Evolutionary conservation across 2,888 invertebrate genomes (phyloP).

Genomic region (Panopea generosa): DNA sequence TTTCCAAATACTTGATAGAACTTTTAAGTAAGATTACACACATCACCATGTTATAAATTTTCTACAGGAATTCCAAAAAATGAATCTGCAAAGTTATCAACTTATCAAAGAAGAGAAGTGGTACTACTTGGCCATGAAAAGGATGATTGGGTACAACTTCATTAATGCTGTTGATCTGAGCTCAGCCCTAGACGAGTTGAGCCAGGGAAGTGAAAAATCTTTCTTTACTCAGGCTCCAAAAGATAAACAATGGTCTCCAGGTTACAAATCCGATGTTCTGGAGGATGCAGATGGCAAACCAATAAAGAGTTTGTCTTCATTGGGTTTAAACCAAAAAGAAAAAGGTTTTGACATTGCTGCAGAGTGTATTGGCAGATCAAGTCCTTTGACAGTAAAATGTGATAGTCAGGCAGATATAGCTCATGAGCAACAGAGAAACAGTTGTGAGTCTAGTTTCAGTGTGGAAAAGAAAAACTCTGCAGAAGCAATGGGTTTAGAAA

Average conservation of each 20-base stretch:
- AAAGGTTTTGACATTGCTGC: constrained; percentile 52
- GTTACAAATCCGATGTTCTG: constrained; percentile 36
- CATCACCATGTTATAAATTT: constrained; percentile 2
- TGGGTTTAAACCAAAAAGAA: constrained; percentile 35
- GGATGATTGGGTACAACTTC: constrained; percentile 60
- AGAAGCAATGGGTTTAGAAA: constrained; percentile 36
- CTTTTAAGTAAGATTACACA: no score
- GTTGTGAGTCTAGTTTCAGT: constrained; percentile 46
- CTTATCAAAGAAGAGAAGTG: constrained; percentile 87
- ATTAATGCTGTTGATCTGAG: constrained; percentile 72
- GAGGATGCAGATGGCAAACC: constrained; percentile 34
- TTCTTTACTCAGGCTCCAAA: constrained; percentile 4
- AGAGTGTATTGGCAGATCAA: constrained; percentile 44
- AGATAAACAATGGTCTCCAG: constrained; percentile 10
- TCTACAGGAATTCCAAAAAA: constrained; percentile 87
- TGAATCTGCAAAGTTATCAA: constrained; percentile 88
- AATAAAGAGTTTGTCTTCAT: constrained; percentile 37
- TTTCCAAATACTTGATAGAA: no score
- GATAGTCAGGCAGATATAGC: constrained; percentile 37
- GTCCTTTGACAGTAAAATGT: constrained; percentile 55
- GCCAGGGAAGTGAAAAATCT: constrained; percentile 9
- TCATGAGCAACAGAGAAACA: constrained; percentile 50
- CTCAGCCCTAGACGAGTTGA: constrained; percentile 64
- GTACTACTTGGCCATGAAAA: constrained; percentile 87
- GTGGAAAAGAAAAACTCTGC: constrained; percentile 27